These are phyloP conservation scores for Lutjanus campechanus DNA, from an alignment of 2,797 vertebrate genomes.

Conservation along the genomic window DNA sequence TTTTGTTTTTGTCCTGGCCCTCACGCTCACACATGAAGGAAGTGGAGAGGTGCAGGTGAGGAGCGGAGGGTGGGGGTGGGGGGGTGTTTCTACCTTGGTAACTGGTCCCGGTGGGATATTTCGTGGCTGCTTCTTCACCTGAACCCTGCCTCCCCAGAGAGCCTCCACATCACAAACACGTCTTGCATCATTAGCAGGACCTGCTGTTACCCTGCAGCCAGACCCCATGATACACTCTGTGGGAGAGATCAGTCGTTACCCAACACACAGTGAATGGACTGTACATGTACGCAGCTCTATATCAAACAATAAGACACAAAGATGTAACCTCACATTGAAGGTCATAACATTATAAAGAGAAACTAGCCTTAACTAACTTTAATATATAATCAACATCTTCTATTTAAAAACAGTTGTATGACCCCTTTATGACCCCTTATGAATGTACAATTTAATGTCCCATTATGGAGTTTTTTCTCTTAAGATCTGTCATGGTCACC, in stretches of 20 bases:
- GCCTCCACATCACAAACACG: slow-evolving; percentile 83
- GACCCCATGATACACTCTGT: slow-evolving; percentile 63
- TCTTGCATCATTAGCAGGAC: slow-evolving; percentile 86
- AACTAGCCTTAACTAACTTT: background rate
- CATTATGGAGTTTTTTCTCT: too few species aligned
- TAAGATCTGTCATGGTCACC: background rate
- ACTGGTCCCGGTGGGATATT: slow-evolving; percentile 75
- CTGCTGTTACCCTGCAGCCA: slow-evolving; percentile 74
- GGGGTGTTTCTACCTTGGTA: slow-evolving; percentile 73
- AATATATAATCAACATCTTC: background rate
- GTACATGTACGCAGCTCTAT: background rate
- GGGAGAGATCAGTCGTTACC: slow-evolving; percentile 60
- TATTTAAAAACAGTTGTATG: background rate
- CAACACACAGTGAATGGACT: background rate
- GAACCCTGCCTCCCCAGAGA: slow-evolving; percentile 76
- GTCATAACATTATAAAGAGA: background rate
- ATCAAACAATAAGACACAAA: background rate
- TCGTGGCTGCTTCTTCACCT: slow-evolving; percentile 77
- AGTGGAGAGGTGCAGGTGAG: slow-evolving; percentile 35
- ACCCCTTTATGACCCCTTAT: background rate
- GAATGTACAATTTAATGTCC: background rate
- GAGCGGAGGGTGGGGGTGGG: slow-evolving; percentile 20
- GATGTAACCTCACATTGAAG: background rate
- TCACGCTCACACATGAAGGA: slow-evolving; percentile 42
- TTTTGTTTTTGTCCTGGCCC: slow-evolving; percentile 20